A percentile compares a stretch with the other conserved stretches of the same genome.
phyloP scores from a whole-genome alignment of 2,797 vertebrate species.

The Gallinago stenura region DNA sequence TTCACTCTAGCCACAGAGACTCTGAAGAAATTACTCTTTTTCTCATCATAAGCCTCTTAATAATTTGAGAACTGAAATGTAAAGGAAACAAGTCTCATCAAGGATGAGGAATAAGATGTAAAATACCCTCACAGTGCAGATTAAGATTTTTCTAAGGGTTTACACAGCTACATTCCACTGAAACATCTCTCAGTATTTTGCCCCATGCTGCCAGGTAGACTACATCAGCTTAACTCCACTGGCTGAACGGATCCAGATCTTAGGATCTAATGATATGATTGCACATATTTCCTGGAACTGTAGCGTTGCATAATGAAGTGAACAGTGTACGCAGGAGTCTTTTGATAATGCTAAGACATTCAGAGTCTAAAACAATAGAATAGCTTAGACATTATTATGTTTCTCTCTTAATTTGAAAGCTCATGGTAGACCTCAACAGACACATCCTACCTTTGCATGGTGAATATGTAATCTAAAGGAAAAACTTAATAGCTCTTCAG shows the following conservation, averaged over 20 bases:
- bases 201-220: accelerated
- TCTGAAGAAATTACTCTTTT: not conserved
- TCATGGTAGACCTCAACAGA: not conserved
- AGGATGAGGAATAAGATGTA: not conserved
- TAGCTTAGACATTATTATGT: not conserved
- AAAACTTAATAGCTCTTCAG: not conserved
- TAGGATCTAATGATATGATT: not conserved
- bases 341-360: not conserved
- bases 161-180: not conserved
- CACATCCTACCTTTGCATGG: not conserved
- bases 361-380: not conserved
- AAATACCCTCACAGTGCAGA: not conserved
- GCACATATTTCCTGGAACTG: not conserved
- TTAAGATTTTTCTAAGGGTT: not conserved
- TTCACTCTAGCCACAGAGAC: not conserved
- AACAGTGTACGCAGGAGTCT: not conserved
- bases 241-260: not conserved
- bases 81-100: not conserved
- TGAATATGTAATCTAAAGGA: not conserved
- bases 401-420: not conserved
- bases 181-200: not conserved
- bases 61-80: not conserved
- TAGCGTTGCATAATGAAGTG: not conserved
- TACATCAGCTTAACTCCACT: not conserved
- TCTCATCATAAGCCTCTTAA: not conserved